phyloP scores from a whole-genome alignment of 2,113 vertebrate genomes.

The Ptilonorhynchus violaceus region DNA sequence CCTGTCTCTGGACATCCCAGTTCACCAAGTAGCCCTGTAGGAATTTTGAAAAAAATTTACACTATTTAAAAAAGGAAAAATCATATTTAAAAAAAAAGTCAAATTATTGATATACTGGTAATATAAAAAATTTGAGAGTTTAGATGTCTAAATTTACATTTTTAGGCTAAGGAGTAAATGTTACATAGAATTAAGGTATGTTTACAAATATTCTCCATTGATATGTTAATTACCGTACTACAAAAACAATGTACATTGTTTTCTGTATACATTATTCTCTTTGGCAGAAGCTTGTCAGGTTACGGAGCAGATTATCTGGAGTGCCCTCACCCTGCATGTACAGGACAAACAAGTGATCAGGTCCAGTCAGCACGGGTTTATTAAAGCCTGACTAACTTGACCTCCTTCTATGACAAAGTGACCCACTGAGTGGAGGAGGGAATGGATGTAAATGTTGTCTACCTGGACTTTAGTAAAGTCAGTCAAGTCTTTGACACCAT shows the following conservation, averaged over 20 bases:
- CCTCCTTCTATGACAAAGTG: background rate
- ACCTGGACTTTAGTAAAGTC: background rate
- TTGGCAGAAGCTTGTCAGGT: background rate
- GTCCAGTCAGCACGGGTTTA: rapidly evolving
- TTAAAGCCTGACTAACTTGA: background rate
- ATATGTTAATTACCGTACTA: background rate
- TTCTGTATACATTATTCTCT: background rate
- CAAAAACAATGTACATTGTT: background rate
- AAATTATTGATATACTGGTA: background rate
- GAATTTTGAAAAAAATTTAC: background rate
- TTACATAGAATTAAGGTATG: background rate
- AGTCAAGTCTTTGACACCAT: background rate
- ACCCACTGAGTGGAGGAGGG: background rate
- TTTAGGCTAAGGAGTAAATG: background rate
- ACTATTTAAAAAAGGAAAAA: background rate
- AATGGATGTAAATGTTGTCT: background rate
- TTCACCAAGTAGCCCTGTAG: constrained; percentile 95
- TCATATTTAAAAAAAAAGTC: background rate
- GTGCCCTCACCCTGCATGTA: background rate
- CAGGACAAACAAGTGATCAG: background rate
- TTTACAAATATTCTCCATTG: background rate
- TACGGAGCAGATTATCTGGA: background rate
- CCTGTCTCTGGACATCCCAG: constrained; percentile 98
- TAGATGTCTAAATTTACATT: background rate
- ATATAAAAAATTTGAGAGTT: background rate